Evolutionary conservation across 2,113 vertebrate genomes (phyloP).

Genomic region (Motacilla tschutschensis): DNA sequence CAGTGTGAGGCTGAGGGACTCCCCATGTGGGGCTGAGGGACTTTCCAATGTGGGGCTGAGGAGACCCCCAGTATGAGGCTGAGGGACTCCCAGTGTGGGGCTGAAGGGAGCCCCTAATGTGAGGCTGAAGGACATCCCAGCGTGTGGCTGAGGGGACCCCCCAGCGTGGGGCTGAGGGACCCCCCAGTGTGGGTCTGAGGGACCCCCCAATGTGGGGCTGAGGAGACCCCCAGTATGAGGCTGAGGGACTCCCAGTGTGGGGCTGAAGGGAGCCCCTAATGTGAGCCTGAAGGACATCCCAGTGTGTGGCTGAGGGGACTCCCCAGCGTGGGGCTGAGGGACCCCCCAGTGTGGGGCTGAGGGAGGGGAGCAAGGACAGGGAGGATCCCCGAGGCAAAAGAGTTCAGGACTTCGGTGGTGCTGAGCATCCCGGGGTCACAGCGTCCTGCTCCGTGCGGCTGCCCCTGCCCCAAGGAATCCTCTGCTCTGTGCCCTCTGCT

Average conservation of each 20-base stretch:
- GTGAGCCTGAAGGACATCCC: not conserved
- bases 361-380: not conserved
- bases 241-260: not conserved
- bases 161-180: not conserved
- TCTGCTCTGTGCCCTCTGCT: not conserved
- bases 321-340: rapidly evolving
- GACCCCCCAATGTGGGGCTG: not conserved
- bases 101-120: rapidly evolving
- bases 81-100: not conserved
- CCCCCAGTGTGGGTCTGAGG: not conserved
- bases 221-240: rapidly evolving
- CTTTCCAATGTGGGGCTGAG: not conserved
- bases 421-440: not conserved
- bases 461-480: not conserved
- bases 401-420: not conserved
- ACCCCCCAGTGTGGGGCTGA: rapidly evolving
- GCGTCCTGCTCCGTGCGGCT: not conserved
- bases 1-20: rapidly evolving
- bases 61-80: rapidly evolving
- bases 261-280: rapidly evolving
- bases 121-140: rapidly evolving
- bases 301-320: not conserved
- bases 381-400: not conserved
- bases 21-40: not conserved
- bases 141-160: rapidly evolving